phyloP scores from a whole-genome alignment of 2,888 invertebrate species.

The Campoplex nolae region DNA sequence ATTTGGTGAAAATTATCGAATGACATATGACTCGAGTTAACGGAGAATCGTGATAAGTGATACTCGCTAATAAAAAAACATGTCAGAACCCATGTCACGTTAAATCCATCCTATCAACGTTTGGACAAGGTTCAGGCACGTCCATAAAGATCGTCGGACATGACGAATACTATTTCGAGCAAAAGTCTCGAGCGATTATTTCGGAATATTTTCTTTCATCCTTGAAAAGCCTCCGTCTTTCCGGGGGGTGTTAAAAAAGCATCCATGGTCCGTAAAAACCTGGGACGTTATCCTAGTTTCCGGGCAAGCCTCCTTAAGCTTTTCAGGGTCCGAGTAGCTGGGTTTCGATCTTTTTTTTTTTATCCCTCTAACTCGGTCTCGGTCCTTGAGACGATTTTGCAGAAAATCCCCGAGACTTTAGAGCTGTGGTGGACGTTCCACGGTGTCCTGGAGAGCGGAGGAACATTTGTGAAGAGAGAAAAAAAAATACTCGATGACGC shows the following conservation, averaged over 20 bases:
- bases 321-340: not conserved
- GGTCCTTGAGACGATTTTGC: constrained; percentile 60
- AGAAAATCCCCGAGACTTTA: constrained; percentile 59
- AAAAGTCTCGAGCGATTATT: constrained; percentile 10
- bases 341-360: constrained; percentile 22
- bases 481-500: not conserved
- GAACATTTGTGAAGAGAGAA: not conserved
- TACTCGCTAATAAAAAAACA: constrained; percentile 51
- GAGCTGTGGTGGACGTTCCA: not conserved
- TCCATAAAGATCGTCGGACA: constrained; percentile 33
- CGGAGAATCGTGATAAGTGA: constrained; percentile 39
- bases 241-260: constrained; percentile 22
- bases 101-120: constrained; percentile 59
- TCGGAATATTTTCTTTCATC: not conserved
- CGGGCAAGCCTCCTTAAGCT: constrained; percentile 9
- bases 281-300: constrained; percentile 30
- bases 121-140: constrained; percentile 46
- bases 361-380: constrained; percentile 9
- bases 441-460: constrained; percentile 28
- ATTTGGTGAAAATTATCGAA: constrained; percentile 44
- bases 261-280: constrained; percentile 15
- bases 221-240: not conserved
- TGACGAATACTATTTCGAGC: constrained; percentile 26
- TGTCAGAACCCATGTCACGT: constrained; percentile 66
- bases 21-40: constrained; percentile 31